A percentile compares a stretch with the other conserved stretches of the same genome.
Conservation (phyloP, 1,140 invertebrate species). For the Achroia grisella region DNA sequence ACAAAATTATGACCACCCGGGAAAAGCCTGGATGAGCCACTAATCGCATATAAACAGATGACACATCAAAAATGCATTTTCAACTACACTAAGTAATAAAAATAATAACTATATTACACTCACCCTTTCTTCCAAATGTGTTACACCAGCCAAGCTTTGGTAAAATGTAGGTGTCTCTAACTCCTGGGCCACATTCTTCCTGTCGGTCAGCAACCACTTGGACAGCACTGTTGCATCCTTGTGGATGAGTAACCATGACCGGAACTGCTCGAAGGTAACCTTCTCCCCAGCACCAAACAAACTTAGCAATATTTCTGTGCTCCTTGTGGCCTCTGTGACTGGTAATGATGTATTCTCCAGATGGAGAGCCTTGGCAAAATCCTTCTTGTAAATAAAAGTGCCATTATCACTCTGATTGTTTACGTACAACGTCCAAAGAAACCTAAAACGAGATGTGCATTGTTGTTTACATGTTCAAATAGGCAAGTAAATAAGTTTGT, state of each 20-base stretch:
- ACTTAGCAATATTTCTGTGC: conserved; percentile 63
- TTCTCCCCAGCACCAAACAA: conserved; percentile 74
- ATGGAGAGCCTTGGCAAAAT: conserved; percentile 82
- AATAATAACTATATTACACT: conserved; percentile 39
- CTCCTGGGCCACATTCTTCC: conserved; percentile 83
- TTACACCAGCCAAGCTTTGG: conserved; percentile 92
- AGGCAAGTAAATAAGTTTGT: neutral
- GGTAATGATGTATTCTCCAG: conserved; percentile 69
- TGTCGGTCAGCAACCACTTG: conserved; percentile 85
- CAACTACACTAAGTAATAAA: no score
- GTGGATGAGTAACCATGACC: conserved; percentile 81
- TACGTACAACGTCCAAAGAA: conserved; percentile 89
- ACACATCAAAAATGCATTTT: no score
- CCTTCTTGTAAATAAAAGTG: conserved; percentile 82
- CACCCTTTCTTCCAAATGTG: conserved; percentile 84
- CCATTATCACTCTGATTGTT: conserved; percentile 88
- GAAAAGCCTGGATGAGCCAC: no score
- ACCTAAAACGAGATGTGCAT: conserved; percentile 66
- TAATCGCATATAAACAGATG: no score
- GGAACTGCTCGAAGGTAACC: conserved; percentile 82
- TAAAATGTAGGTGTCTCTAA: conserved; percentile 93
- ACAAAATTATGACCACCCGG: no score
- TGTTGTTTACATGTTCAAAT: neutral
- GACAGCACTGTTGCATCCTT: conserved; percentile 86
- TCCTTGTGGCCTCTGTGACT: conserved; percentile 34